Evolutionary conservation across 1,140 invertebrate species (phyloP).

Genomic region (Aphelinus certus): DNA sequence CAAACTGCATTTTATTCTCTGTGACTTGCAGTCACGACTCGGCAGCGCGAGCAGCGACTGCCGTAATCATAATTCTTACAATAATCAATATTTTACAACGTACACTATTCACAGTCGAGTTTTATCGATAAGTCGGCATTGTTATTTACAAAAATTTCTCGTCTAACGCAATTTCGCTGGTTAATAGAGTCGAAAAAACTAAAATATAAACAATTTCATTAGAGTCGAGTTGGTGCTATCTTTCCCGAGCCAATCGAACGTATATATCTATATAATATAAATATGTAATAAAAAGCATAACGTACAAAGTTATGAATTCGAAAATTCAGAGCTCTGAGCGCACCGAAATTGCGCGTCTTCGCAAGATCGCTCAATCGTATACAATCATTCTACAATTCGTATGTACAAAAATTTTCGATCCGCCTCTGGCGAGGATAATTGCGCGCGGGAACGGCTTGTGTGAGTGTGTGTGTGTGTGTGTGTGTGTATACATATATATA

Average conservation of each 20-base stretch:
- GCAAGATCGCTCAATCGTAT: too few species aligned
- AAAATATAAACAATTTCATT: too few species aligned
- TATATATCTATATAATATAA: background rate
- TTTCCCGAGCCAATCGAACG: too few species aligned
- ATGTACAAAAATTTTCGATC: too few species aligned
- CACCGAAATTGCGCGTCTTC: too few species aligned
- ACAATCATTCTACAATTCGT: too few species aligned
- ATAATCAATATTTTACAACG: conserved; percentile 34
- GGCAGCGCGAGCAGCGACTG: background rate
- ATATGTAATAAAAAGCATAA: background rate
- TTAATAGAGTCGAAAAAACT: too few species aligned
- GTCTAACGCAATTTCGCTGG: background rate
- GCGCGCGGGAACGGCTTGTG: too few species aligned
- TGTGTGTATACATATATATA: too few species aligned
- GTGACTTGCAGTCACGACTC: conserved; percentile 12
- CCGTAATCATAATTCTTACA: conserved; percentile 29
- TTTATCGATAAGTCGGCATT: background rate
- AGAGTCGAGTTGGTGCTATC: too few species aligned
- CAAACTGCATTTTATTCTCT: conserved; percentile 36
- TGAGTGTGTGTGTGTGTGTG: too few species aligned
- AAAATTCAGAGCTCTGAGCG: background rate
- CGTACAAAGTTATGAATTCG: conserved; percentile 12
- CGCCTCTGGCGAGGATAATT: too few species aligned
- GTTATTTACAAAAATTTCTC: background rate
- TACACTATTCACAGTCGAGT: conserved; percentile 26